These are phyloP conservation scores for Trachythela sp. DNA, from an alignment of 64 coral and sea anemone genomes.

Conservation along the genomic window DNA sequence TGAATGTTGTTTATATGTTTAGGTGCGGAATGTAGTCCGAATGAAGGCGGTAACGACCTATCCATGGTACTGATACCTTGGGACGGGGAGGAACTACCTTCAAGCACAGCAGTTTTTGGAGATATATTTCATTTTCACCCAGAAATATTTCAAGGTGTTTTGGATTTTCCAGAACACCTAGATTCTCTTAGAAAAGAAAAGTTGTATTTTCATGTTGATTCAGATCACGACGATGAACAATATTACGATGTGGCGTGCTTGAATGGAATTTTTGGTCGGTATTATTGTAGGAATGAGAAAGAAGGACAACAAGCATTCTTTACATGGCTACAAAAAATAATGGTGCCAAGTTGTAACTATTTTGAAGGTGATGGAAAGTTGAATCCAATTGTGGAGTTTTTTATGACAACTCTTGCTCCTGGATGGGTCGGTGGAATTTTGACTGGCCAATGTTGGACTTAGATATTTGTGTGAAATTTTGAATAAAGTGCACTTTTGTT, in stretches of 20 bases:
- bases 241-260: background rate
- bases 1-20: background rate
- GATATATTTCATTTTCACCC: conserved; percentile 10
- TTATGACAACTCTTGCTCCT: background rate
- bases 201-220: background rate
- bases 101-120: background rate
- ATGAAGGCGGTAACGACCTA: background rate
- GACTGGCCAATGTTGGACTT: background rate
- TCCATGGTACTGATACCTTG: conserved; percentile 1
- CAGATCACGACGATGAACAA: background rate
- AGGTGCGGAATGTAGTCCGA: background rate
- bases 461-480: too few relatives aligned
- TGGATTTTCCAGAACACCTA: background rate
- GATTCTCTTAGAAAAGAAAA: background rate
- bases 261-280: background rate
- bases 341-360: background rate
- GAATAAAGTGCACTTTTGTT: too few relatives aligned
- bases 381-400: conserved; percentile 6
- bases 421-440: background rate
- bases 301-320: background rate
- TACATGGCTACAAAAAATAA: background rate
- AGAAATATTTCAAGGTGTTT: background rate
- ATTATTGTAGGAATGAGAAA: background rate
- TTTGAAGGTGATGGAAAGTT: background rate
- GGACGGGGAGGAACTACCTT: background rate